Base-by-base conservation (phyloP, 2,888 invertebrate genomes). In the Synergus japonicus region DNA sequence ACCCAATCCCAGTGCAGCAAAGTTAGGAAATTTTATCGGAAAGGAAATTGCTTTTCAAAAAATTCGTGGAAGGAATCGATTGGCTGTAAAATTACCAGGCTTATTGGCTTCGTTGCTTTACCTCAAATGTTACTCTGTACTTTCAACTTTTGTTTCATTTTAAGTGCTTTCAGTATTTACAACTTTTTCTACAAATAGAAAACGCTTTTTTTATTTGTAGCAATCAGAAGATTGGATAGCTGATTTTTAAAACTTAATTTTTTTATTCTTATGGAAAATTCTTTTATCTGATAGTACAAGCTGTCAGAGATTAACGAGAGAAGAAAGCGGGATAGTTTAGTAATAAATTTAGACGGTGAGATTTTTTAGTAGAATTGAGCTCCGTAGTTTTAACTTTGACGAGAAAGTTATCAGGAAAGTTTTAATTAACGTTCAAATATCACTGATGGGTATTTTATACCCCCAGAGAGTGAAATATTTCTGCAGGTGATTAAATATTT, bases 61-160 rank as follows among this genome's bases (percentile, higher is more conserved):
- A 69, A 69, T 46, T 29, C 22, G 18, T 15, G 15, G 9, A 69
- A 22, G 69, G 29, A 69, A 49, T 29, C 46, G 49, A 69, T 67
- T 69, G 13, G 46, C 46, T 8, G 69, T 37, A 69, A 69, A 69
- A 69, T 69, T 12, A 69, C 29, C 15, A 60, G 46, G 49, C 29
- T 69, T 49, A 29, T 69, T 66, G 29, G 46, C 69, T 49, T 37
- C 49, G 49, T 8, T 49, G 15, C 22, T 29, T 69, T 29, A 69
- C 29, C 37, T 54, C 18, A 22, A 18, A 60, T 54, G 46, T 15
- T 46, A 65, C 2, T 29, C 29, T 29, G 46, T 2, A 54, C n/a
- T 49, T 54, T 69, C 29, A n/a, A 29, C 29, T 69, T 29, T 69
- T 29, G n/a, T 22, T 69, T 69, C 15, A 7, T 12, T 44, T 12